These are phyloP conservation scores for Danionella cerebrum DNA, from an alignment of 2,113 vertebrate genomes.

Conservation along the genomic window DNA sequence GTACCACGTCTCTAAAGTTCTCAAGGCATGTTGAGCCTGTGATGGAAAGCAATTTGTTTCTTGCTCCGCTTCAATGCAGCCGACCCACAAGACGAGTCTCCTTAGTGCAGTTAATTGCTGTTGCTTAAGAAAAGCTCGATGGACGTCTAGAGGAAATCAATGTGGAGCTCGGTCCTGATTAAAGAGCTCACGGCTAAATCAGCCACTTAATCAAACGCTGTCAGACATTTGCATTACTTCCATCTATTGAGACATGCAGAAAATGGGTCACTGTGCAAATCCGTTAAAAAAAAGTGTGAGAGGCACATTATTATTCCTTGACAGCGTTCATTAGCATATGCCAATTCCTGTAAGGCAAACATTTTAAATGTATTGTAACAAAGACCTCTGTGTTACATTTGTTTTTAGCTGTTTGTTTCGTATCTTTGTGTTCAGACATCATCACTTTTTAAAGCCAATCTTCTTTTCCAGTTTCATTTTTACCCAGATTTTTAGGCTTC, in stretches of 20 bases:
- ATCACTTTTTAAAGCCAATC: too few species aligned
- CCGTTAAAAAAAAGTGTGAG: not conserved
- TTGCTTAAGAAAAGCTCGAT: conserved; percentile 45
- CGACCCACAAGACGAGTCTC: conserved; percentile 9
- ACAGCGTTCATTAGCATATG: not conserved
- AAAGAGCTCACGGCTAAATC: conserved; percentile 19
- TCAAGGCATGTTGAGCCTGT: not conserved
- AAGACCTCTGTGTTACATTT: too few species aligned
- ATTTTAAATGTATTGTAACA: too few species aligned
- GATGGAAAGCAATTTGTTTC: conserved; percentile 27
- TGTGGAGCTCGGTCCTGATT: conserved; percentile 40
- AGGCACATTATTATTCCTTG: not conserved
- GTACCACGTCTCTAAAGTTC: not conserved
- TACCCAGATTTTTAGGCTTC: too few species aligned
- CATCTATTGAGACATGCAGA: conserved; percentile 1
- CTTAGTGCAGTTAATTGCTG: conserved; percentile 51
- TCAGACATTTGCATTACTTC: conserved; percentile 11
- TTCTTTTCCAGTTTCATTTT: too few species aligned
- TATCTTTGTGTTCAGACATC: too few species aligned
- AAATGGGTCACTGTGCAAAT: not conserved
- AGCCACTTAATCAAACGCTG: conserved; percentile 23
- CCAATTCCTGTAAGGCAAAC: too few species aligned
- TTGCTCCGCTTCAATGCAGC: conserved; percentile 46
- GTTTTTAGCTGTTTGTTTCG: too few species aligned
- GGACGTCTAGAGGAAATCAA: conserved; percentile 47